phyloP scores from a whole-genome alignment of 2,888 invertebrate species.

The Drosophila robusta region DNA sequence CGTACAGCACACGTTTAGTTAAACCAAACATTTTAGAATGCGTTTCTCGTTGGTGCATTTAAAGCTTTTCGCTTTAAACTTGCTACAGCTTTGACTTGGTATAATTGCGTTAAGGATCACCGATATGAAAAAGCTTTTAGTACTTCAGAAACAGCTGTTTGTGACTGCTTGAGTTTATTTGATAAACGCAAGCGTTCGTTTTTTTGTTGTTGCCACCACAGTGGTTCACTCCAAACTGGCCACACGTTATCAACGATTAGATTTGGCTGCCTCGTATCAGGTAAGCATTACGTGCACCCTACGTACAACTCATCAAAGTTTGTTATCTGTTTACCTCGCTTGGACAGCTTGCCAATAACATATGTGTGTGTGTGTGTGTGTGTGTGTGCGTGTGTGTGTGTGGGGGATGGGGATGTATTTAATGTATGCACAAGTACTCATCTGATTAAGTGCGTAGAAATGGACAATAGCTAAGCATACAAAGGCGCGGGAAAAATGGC shows the following conservation, averaged over 20 bases:
- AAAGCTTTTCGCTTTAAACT: constrained; percentile 7
- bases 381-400: background rate
- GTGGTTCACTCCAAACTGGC: constrained; percentile 51
- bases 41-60: constrained; percentile 19
- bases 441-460: constrained; percentile 44
- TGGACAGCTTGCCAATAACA: constrained; percentile 60
- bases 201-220: constrained; percentile 33
- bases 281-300: constrained; percentile 52
- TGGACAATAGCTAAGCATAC: constrained; percentile 50
- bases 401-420: background rate
- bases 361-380: background rate
- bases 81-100: constrained; percentile 7
- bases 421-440: constrained; percentile 59
- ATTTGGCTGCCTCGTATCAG: constrained; percentile 53
- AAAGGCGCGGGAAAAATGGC: constrained; percentile 51
- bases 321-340: constrained; percentile 59
- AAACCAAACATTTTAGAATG: constrained; percentile 13
- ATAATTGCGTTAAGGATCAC: constrained; percentile 15
- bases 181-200: background rate
- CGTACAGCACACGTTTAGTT: constrained; percentile 33
- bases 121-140: constrained; percentile 14
- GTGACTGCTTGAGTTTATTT: background rate
- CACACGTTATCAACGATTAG: constrained; percentile 50
- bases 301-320: constrained; percentile 65
- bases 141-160: constrained; percentile 34